Percentiles rank a stretch among this genome's conserved stretches.
Evolutionary conservation across 1,140 invertebrate species (phyloP).

Genomic region (Pachypsylla venusta): DNA sequence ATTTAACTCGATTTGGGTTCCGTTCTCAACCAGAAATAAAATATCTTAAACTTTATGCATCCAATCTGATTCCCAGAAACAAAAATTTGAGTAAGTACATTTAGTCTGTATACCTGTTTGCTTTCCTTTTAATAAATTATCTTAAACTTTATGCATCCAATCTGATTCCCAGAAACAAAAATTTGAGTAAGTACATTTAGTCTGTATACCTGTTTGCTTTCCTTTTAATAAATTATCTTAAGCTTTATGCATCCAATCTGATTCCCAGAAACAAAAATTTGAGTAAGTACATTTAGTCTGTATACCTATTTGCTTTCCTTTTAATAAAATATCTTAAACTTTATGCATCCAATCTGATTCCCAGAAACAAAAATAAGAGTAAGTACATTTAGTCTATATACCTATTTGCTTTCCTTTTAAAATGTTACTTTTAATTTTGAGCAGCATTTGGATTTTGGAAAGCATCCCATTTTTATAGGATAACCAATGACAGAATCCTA

Average conservation of each 20-base stretch:
- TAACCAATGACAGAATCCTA: too few relatives aligned
- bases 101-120: too few relatives aligned
- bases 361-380: not conserved
- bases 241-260: not conserved
- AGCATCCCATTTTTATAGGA: too few relatives aligned
- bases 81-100: not conserved
- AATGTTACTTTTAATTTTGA: not conserved
- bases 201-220: too few relatives aligned
- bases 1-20: not conserved
- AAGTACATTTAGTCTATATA: too few relatives aligned
- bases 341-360: not conserved
- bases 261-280: not conserved
- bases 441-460: too few relatives aligned
- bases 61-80: not conserved
- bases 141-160: not conserved
- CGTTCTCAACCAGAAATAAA: not conserved
- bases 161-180: not conserved
- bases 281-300: constrained; percentile 7
- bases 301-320: too few relatives aligned
- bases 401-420: not conserved
- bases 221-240: not conserved
- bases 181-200: constrained; percentile 5
- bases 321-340: not conserved
- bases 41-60: not conserved
- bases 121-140: not conserved